Conservation (phyloP, 2,797 vertebrate species). For the Hydrocynus forskahlii region DNA sequence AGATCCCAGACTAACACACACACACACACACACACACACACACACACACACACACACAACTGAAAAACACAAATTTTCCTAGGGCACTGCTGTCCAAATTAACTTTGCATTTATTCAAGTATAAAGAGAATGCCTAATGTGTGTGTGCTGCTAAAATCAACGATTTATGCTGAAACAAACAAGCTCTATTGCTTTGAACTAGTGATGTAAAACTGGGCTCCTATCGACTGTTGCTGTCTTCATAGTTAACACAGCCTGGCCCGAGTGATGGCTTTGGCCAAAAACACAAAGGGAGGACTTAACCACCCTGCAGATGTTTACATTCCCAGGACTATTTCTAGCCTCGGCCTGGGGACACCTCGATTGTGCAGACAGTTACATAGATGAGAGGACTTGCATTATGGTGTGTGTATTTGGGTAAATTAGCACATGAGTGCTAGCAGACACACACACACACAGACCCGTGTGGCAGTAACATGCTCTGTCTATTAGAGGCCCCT, state of each 20-base stretch:
- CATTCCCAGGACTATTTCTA: conserved; percentile 70
- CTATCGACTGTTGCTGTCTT: conserved; percentile 49
- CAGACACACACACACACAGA: conserved; percentile 39
- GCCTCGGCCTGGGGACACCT: conserved; percentile 52
- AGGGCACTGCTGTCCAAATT: conserved; percentile 64
- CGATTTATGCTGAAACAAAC: conserved; percentile 22
- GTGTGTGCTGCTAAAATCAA: conserved; percentile 37
- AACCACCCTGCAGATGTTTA: conserved; percentile 70
- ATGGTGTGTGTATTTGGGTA: conserved; percentile 11
- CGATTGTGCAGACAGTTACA: conserved; percentile 61
- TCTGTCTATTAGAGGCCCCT: conserved; percentile 35
- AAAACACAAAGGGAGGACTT: conserved; percentile 63
- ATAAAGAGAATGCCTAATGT: conserved; percentile 63
- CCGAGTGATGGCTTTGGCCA: conserved; percentile 61
- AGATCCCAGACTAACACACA: conserved; percentile 58
- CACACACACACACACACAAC: neutral
- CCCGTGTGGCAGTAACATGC: conserved; percentile 52
- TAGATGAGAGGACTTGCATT: conserved; percentile 58
- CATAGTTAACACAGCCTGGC: conserved; percentile 44
- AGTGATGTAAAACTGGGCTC: conserved; percentile 31
- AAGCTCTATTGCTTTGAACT: conserved; percentile 11
- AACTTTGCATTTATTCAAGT: conserved; percentile 60
- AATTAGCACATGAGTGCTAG: conserved; percentile 53
- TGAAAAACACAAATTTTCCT: conserved; percentile 62
- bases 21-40: neutral